Conservation (phyloP, 1,140 invertebrate genomes). For the Drosophila auraria region DNA sequence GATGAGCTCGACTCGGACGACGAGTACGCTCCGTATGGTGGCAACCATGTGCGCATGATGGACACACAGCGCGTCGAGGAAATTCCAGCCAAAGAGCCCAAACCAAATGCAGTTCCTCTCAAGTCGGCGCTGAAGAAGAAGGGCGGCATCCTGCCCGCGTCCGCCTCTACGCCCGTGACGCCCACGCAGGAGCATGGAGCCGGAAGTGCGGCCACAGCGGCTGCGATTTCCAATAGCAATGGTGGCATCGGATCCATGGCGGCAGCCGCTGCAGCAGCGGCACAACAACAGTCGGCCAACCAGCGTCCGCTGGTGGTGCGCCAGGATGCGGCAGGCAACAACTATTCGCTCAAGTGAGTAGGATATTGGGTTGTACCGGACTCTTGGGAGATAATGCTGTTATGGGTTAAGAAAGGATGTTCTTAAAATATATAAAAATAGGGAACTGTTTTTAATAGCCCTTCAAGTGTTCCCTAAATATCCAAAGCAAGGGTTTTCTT, state of each 20-base stretch:
- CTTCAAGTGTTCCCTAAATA: not conserved
- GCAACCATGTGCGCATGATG: slow-evolving; percentile 88
- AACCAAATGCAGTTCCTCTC: slow-evolving; percentile 94
- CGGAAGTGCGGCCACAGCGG: slow-evolving; percentile 54
- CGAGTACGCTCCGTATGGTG: slow-evolving; percentile 82
- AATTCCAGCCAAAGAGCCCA: slow-evolving; percentile 95
- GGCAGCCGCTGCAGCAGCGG: slow-evolving; percentile 70
- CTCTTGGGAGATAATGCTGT: too few relatives aligned
- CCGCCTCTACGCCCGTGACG: slow-evolving; percentile 86
- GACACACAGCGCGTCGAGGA: slow-evolving; percentile 94
- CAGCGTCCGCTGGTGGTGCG: slow-evolving; percentile 88
- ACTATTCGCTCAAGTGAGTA: slow-evolving; percentile 88
- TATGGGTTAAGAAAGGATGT: not conserved
- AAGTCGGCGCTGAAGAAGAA: slow-evolving; percentile 97
- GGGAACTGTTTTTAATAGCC: not conserved
- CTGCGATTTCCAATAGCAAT: slow-evolving; percentile 72
- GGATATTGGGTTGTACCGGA: not conserved
- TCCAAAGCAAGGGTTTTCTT: rapidly evolving
- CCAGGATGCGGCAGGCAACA: slow-evolving; percentile 87
- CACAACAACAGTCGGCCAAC: slow-evolving; percentile 74
- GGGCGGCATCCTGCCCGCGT: slow-evolving; percentile 85
- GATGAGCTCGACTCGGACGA: slow-evolving; percentile 86
- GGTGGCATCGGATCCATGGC: slow-evolving; percentile 75
- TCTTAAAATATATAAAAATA: not conserved
- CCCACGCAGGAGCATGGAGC: slow-evolving; percentile 90